Base-by-base conservation (phyloP, 1,140 invertebrate genomes). In the Drosophila orosa region DNA sequence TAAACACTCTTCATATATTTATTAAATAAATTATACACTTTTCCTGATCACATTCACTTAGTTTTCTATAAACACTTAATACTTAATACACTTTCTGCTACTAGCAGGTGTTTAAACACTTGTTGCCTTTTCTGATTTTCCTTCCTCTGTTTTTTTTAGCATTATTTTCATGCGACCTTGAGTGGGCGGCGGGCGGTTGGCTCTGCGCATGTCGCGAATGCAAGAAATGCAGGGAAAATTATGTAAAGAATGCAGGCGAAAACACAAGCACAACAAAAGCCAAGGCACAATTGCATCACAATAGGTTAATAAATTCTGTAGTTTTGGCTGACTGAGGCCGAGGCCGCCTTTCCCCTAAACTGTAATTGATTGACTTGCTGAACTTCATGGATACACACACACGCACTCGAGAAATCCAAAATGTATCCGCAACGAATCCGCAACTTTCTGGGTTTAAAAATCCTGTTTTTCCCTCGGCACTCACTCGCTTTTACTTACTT, bases 201-300 rank as follows among this genome's bases (percentile, higher is more conserved):
- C 58, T 39, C 17, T 82, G 83, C 83, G 84, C 83, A 86, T 86
- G 82, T 44, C 83, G 71, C 61, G 33, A 75, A 75, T 75, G 55
- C 67, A 24, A 73, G 65, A 69, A 45, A 73, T 71, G 29, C 56
- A 61, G 33, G 37, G 42, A 50, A 68, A 87, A 78, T 86, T 86
- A 86, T 87, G 84, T 86, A 87, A 87, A 78, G 65, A 63, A 68
- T 80, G 56, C 59, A 40, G 59, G 39, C 22, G 42, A 57, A 82
- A 69, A 54, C 58, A 33, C 24, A 52, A 47, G 47, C 54, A 47
- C 29, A 65, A 59, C 71, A 69, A 60, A 69, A 66, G 37, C 9
- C 45, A 25, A 22, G 33, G 54, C 35, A 55, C n/a, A 77, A 78
- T 78, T 78, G 76, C 76, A 86, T 86, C 83, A 72, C 58, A 58